phyloP scores from a whole-genome alignment of 2,888 invertebrate genomes.

The Rhorus exstirpatorius region DNA sequence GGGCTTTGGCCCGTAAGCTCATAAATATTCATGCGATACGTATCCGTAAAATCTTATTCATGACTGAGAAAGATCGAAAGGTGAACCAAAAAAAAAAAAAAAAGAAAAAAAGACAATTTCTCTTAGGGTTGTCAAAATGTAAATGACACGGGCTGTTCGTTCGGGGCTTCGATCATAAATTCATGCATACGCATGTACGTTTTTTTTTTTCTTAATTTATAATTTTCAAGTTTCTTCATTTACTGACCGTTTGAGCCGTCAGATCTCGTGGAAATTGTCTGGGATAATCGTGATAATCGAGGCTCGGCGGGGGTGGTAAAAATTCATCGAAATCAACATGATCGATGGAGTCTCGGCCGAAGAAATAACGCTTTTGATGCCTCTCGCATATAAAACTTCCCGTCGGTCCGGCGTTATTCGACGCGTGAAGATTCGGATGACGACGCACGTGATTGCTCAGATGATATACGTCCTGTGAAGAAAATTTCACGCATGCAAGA shows the following conservation, averaged over 20 bases:
- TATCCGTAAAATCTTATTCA: constrained; percentile 46
- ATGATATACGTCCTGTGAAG: constrained; percentile 80
- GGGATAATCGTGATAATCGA: constrained; percentile 86
- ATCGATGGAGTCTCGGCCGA: constrained; percentile 88
- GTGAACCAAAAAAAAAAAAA: too few relatives aligned
- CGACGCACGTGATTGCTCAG: constrained; percentile 81
- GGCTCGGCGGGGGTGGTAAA: constrained; percentile 89
- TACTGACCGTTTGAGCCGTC: constrained; percentile 89
- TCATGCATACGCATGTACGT: neutral
- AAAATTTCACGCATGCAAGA: neutral
- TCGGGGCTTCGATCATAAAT: neutral
- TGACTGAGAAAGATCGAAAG: constrained; percentile 23
- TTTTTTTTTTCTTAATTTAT: neutral
- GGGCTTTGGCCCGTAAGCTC: neutral
- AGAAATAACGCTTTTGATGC: constrained; percentile 89
- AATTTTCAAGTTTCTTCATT: neutral
- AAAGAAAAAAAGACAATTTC: too few relatives aligned
- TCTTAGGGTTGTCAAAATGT: too few relatives aligned
- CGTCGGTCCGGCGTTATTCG: constrained; percentile 75
- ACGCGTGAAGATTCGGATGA: constrained; percentile 72
- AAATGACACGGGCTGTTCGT: too few relatives aligned
- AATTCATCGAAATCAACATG: constrained; percentile 90
- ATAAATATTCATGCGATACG: constrained; percentile 60
- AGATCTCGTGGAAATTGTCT: constrained; percentile 88
- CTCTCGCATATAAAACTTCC: constrained; percentile 83